A percentile compares a stretch with the other conserved stretches of the same genome.
phyloP scores from a whole-genome alignment of 2,113 vertebrate genomes.

The Dendrocopos noguchii region DNA sequence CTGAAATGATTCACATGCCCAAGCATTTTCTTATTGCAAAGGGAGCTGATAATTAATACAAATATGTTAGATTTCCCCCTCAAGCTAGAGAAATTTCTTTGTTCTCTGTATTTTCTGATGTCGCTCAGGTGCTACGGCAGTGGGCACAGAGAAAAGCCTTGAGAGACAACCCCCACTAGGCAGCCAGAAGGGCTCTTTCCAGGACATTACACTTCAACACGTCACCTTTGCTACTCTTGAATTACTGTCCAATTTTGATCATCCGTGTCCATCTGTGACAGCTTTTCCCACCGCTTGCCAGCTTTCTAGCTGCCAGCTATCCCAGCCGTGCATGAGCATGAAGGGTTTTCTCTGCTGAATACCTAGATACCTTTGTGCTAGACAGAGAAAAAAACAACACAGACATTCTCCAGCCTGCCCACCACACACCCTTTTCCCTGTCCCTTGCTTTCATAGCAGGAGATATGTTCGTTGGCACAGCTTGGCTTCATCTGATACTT shows the following conservation, averaged over 20 bases:
- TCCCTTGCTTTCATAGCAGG: neutral
- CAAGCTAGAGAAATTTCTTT: neutral
- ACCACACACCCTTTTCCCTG: neutral
- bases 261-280: constrained; percentile 26
- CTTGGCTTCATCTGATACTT: neutral
- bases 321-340: neutral
- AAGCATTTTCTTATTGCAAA: neutral
- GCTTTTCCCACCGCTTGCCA: neutral
- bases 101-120: neutral
- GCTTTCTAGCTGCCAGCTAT: neutral
- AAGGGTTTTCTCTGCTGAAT: constrained; percentile 13
- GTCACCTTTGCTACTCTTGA: constrained; percentile 31
- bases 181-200: constrained; percentile 55
- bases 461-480: neutral
- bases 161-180: neutral
- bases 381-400: neutral
- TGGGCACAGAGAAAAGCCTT: neutral
- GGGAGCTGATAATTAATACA: neutral
- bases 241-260: neutral
- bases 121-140: neutral
- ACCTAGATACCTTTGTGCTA: neutral
- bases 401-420: neutral
- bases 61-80: neutral
- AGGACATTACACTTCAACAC: constrained; percentile 4
- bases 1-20: neutral